Evolutionary conservation across 2,888 invertebrate genomes (phyloP).

Genomic region (Ephialtes manifestator): DNA sequence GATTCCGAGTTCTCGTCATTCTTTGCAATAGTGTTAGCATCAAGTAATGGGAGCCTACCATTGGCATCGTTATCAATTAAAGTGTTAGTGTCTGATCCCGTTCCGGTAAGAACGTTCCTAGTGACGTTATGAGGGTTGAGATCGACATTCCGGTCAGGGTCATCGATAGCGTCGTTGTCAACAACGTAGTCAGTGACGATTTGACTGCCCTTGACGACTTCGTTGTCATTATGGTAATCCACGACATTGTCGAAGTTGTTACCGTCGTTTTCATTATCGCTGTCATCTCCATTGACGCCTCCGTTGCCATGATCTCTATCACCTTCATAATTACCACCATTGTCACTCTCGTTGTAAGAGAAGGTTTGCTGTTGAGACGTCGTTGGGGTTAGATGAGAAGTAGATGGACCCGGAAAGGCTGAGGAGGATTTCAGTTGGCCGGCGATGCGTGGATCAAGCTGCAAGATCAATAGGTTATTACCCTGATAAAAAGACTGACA

Average conservation of each 20-base stretch:
- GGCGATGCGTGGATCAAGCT: conserved; percentile 1
- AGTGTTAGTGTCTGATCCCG: background rate
- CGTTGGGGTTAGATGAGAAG: background rate
- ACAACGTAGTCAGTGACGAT: background rate
- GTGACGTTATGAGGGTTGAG: conserved; percentile 8
- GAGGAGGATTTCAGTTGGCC: background rate
- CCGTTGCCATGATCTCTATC: too few relatives aligned
- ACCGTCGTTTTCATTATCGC: background rate
- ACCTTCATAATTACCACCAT: too few relatives aligned
- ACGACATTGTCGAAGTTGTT: conserved; percentile 3
- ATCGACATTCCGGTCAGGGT: background rate
- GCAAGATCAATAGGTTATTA: conserved; percentile 4
- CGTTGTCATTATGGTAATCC: background rate
- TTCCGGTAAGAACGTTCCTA: background rate
- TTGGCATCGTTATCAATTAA: background rate
- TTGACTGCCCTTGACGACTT: background rate
- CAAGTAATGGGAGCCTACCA: background rate
- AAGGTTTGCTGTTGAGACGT: background rate
- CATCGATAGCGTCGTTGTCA: conserved; percentile 3
- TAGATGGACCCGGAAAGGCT: conserved; percentile 7
- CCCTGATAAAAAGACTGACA: background rate
- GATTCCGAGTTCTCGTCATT: background rate
- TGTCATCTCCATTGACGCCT: too few relatives aligned
- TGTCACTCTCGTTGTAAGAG: conserved; percentile 6
- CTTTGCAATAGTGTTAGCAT: background rate